phyloP scores from a whole-genome alignment of 2,888 invertebrate species.

The Scaptomyza cyrtandrae region DNA sequence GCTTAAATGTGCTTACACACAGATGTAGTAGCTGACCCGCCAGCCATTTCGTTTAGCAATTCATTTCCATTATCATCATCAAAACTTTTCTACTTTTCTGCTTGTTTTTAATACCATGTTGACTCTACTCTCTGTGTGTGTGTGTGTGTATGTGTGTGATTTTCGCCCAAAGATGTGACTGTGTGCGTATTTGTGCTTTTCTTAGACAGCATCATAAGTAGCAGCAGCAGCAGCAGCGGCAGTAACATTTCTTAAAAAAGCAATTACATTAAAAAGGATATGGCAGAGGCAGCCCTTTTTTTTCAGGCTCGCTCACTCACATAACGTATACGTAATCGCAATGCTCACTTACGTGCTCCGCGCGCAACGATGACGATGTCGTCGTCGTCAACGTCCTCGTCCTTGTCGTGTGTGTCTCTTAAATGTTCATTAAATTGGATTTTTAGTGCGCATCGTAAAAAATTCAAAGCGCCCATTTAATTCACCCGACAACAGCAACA shows the following conservation, averaged over 20 bases:
- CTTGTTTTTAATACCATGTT: conserved; percentile 48
- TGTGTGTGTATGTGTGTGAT: conserved; percentile 46
- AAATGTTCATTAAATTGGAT: conserved; percentile 84
- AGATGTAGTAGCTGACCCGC: conserved; percentile 40
- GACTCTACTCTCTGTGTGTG: conserved; percentile 38
- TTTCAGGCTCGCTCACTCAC: conserved; percentile 39
- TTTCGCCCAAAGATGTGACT: conserved; percentile 38
- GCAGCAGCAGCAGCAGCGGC: conserved; percentile 27
- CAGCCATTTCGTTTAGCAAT: conserved; percentile 58
- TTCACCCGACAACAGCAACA: conserved; percentile 64
- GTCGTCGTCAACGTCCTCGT: background rate
- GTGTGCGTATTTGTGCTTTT: conserved; percentile 32
- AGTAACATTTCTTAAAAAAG: conserved; percentile 79
- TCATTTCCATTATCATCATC: conserved; percentile 81
- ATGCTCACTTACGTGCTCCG: conserved; percentile 60
- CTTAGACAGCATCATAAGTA: conserved; percentile 57
- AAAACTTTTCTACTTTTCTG: conserved; percentile 70
- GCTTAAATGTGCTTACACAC: conserved; percentile 52
- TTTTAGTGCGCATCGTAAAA: conserved; percentile 82
- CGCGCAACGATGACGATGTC: conserved; percentile 35
- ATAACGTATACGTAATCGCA: conserved; percentile 68
- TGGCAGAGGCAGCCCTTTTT: conserved; percentile 69
- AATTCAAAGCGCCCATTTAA: conserved; percentile 79
- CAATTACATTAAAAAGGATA: conserved; percentile 83
- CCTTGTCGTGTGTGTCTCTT: conserved; percentile 74